Conservation (phyloP, 2,888 invertebrate species). For the Cacoxenus indagator region DNA sequence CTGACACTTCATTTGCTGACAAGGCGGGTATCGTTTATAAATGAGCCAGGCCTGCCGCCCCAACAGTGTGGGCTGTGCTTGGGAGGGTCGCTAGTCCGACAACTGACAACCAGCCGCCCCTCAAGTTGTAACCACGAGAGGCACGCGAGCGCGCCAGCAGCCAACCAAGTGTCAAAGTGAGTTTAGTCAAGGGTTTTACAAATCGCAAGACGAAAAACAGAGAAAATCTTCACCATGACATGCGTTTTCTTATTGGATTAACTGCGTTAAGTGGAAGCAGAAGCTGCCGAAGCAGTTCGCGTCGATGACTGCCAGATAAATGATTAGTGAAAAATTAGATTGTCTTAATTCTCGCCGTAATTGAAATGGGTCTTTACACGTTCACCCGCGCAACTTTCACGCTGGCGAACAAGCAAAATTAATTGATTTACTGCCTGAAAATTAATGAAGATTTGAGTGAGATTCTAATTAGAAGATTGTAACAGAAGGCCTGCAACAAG, state of each 20-base stretch:
- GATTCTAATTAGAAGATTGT: constrained; percentile 52
- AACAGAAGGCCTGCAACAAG: constrained; percentile 7
- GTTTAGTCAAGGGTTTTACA: constrained; percentile 41
- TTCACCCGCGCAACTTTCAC: constrained; percentile 8
- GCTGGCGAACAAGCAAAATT: constrained; percentile 55
- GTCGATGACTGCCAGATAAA: constrained; percentile 16
- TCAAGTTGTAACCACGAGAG: too few relatives aligned
- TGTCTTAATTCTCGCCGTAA: background rate
- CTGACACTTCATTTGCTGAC: constrained; percentile 64
- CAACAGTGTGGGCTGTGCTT: constrained; percentile 39
- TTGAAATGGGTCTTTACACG: constrained; percentile 3
- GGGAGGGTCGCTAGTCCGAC: constrained; percentile 30
- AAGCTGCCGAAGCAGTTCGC: constrained; percentile 7
- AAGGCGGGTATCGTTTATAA: constrained; percentile 29
- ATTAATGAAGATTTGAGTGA: constrained; percentile 57
- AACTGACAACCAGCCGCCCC: constrained; percentile 1
- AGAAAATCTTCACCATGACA: constrained; percentile 14
- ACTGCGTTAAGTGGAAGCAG: constrained; percentile 14
- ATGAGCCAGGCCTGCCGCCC: constrained; percentile 25
- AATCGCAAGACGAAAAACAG: background rate
- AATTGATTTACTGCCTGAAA: constrained; percentile 59
- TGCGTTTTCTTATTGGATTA: constrained; percentile 11
- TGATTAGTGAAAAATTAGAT: constrained; percentile 25
- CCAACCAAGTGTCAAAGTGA: constrained; percentile 4
- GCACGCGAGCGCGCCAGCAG: background rate